These are phyloP conservation scores for Gambusia yucatana DNA, from an alignment of 2,797 vertebrate genomes.

Conservation along the genomic window DNA sequence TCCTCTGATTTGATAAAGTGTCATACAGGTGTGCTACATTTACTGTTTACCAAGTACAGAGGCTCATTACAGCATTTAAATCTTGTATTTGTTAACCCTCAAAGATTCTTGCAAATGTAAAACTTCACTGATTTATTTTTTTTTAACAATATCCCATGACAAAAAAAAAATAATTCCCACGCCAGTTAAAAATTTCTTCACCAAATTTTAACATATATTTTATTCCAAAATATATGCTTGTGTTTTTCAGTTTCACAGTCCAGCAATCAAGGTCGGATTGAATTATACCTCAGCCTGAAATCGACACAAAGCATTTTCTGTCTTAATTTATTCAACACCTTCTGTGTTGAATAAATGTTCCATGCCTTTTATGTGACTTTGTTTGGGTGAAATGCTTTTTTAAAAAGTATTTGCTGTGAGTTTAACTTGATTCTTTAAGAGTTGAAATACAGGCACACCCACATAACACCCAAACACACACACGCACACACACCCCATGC, in stretches of 20 bases:
- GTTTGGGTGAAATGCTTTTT: neutral
- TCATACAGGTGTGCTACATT: neutral
- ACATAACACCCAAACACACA: neutral
- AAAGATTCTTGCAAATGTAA: neutral
- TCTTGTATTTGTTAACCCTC: neutral
- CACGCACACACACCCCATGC: neutral
- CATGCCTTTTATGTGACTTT: neutral
- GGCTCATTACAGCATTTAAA: neutral
- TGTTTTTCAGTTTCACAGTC: neutral
- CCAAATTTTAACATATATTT: neutral
- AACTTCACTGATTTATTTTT: neutral
- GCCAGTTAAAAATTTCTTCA: neutral
- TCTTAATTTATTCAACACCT: neutral
- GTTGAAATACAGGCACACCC: neutral
- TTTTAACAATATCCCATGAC: neutral
- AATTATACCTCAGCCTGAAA: neutral
- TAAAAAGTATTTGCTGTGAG: neutral
- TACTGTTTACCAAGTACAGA: neutral
- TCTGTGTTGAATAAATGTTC: neutral
- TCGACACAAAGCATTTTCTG: neutral
- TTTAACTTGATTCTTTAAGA: constrained; percentile 8
- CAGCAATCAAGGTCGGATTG: neutral
- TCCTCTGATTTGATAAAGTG: neutral
- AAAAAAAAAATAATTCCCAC: neutral
- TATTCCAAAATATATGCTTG: neutral